Evolutionary conservation across 2,888 invertebrate species (phyloP), one percentile per base, ranked within the genome.

Genomic region (Dorcus hopei): DNA sequence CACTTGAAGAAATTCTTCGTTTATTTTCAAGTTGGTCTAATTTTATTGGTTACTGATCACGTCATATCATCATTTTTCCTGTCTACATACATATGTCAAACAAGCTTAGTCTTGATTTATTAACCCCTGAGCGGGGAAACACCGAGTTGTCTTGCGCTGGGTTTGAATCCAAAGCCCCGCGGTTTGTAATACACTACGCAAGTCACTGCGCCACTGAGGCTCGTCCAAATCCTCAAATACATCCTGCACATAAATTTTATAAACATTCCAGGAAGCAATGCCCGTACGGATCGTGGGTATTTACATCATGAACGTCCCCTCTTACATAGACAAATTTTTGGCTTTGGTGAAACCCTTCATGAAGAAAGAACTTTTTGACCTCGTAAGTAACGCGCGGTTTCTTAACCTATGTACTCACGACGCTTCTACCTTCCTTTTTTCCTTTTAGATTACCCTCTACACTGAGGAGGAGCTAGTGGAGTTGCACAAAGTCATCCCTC

Each of bases 281-380:
- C 81, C 89, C 0, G 81, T 87, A 2, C 82, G 86, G 43, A 74
- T 90, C 2, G 84, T 85, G 66, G 86, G 82, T 0, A 77, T 90
- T 2, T 88, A 89, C 71, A 88, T 89, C 62, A 74, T 87, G 54
- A 89, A 87, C 70, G 85, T 87, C 0, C 85, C 86, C 0, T 79
- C 82, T 2, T 86, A 88, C 64, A 85, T 89, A 80, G 90, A 90
- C 69, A 85, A 85, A 66, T 72, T 90, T 57, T 73, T 90, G 76
- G 81, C 84, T 61, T 70, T 90, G 64, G 79, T 90, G 75, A 84
- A 79, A 70, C 90, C 89, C 0, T 89, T 90, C 69, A 83, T 90
- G 81, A 88, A 85, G 71, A 88, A 87, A 68, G 81, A 84, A 39
- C 74, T 90, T 0, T 64, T 80, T 51, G 79, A 79, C 40, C 75